Evolutionary conservation across 2,113 vertebrate genomes (phyloP).

Genomic region (Callopanchax toddi): DNA sequence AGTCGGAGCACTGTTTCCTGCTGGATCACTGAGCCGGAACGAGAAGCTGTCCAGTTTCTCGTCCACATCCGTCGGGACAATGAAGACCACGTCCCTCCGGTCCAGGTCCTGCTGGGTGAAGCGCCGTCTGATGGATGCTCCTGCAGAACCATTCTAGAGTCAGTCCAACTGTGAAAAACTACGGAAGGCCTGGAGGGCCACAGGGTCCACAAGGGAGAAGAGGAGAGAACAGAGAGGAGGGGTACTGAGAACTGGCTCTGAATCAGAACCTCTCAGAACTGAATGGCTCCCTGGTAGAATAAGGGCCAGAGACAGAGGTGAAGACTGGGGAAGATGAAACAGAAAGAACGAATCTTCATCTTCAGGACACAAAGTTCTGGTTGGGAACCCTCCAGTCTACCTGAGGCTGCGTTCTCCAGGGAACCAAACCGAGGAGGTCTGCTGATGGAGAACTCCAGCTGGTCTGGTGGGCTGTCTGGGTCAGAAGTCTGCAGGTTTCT

Average conservation of each 20-base stretch:
- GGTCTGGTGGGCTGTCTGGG: slow-evolving; percentile 65
- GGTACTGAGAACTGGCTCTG: no score
- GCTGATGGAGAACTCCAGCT: slow-evolving; percentile 73
- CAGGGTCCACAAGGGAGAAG: no score
- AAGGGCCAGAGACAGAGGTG: no score
- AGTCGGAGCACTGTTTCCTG: slow-evolving; percentile 73
- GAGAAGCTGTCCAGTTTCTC: slow-evolving; percentile 77
- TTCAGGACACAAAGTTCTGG: no score
- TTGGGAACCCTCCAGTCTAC: slow-evolving; percentile 31
- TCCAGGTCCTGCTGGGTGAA: slow-evolving; percentile 79
- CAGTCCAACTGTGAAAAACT: background rate
- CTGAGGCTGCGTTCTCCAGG: slow-evolving; percentile 75
- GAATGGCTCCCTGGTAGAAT: no score
- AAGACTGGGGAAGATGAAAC: no score
- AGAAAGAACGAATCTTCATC: no score
- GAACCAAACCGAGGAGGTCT: slow-evolving; percentile 67
- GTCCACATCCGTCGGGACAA: slow-evolving; percentile 68
- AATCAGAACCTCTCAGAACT: no score
- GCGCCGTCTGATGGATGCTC: slow-evolving; percentile 66
- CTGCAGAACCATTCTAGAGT: slow-evolving; percentile 44
- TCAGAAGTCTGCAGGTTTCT: slow-evolving; percentile 63
- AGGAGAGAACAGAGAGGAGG: no score
- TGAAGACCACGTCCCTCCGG: slow-evolving; percentile 61
- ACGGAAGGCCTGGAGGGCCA: fast-evolving
- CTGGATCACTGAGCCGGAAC: slow-evolving; percentile 73